A percentile compares a stretch with the other conserved stretches of the same genome.
These are phyloP conservation scores for Crypturellus undulatus DNA, from an alignment of 2,113 vertebrate species.

Conservation along the genomic window DNA sequence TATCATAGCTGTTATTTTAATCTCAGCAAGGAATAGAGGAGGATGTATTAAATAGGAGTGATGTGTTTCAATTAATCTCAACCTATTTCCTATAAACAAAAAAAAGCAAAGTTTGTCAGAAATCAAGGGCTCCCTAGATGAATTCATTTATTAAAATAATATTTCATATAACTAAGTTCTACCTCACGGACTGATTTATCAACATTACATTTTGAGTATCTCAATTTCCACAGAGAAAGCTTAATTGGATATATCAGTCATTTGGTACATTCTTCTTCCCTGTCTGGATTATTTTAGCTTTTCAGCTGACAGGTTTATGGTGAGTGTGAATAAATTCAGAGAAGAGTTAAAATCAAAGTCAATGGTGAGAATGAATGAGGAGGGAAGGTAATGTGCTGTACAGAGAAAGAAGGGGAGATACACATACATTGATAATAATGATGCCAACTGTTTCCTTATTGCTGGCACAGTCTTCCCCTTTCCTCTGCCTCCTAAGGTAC, in stretches of 20 bases:
- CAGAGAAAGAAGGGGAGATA: neutral
- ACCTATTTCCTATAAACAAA: neutral
- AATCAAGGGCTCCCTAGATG: neutral
- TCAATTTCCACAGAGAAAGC: conserved; percentile 15
- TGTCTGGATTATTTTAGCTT: conserved; percentile 4
- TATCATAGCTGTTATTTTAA: neutral
- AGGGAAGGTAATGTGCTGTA: neutral
- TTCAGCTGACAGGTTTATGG: conserved; percentile 7
- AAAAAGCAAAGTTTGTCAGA: neutral
- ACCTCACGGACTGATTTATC: conserved; percentile 26
- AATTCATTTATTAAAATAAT: conserved; percentile 62
- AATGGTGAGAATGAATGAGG: neutral
- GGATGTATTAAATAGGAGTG: neutral
- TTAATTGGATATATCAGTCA: conserved; percentile 64
- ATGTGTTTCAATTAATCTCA: neutral
- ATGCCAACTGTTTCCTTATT: neutral
- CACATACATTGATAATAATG: neutral
- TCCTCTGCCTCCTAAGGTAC: neutral
- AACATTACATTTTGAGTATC: conserved; percentile 21
- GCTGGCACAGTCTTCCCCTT: neutral
- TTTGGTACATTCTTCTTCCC: conserved; percentile 22
- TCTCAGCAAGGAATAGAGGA: neutral
- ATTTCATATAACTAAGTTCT: conserved; percentile 42
- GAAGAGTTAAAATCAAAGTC: conserved; percentile 25
- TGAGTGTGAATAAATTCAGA: conserved; percentile 22